Base-by-base conservation (phyloP, 2,888 invertebrate genomes). In the Plebejus melissa region DNA sequence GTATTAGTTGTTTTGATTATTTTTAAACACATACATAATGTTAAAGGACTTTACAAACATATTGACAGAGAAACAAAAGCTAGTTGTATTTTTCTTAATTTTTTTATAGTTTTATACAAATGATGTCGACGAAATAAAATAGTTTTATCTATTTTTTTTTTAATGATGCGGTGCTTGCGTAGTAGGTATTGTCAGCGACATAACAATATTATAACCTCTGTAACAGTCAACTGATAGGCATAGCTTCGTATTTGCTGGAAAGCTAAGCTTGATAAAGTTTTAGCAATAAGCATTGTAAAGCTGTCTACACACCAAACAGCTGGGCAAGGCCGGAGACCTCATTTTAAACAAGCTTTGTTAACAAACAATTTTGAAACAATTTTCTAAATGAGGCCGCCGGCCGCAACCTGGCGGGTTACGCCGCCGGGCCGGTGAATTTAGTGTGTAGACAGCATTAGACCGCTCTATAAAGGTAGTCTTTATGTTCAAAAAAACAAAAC, bases 41-140 rank as follows among this genome's bases (percentile, higher is more conserved):
- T 36, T 65, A 4, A 36, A 13, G 6, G 36, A 32, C 32, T 65
- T 65, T 13, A 36, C 32, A 65, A 36, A 36, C 65, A 9, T 46
- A 46, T 46, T 46, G 46, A 28, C 22, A 65, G 32, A 5, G 4
- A 65, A 65, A 16, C 3, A 5, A 16, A 65, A 65, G 4, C 36
- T 4, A 28, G 32, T 13, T 13, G 6, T 72, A 50, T 50, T 41
- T 72, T 72, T 54, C 32, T 54, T 72, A 54, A 6, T 13, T 13
- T 41, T 72, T 50, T 50, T 32, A 72, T 50, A 72, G 54, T 72
- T 72, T 72, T 50, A 46, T 72, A n/a, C 22, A 41, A 72, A 50
- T 9, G 32, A 71, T 72, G 65, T 65, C 1, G 13, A 13, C 13
- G 32, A 72, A 72, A 32, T 4, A 32, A 72, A 50, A 54, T 16